Conservation (phyloP, 2,113 vertebrate species). For the Chaenogobius annularis region DNA sequence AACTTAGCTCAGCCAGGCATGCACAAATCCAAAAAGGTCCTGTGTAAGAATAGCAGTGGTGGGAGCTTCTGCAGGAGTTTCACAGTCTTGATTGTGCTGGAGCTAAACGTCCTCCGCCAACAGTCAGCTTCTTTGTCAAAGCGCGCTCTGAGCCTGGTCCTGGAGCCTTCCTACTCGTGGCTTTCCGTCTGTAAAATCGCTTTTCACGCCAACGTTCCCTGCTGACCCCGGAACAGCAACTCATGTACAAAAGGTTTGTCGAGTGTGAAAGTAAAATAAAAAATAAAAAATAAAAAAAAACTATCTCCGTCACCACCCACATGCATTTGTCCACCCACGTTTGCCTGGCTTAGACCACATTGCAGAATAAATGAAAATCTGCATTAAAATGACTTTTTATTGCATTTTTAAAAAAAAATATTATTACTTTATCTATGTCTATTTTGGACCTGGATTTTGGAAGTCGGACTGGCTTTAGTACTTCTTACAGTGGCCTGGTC, state of each 20-base stretch:
- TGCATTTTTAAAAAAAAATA: no score
- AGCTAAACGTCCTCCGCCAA: background rate
- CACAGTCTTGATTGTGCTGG: background rate
- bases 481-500: no score
- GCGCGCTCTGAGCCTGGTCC: background rate
- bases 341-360: background rate
- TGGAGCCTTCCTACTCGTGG: conserved; percentile 25
- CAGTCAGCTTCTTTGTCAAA: background rate
- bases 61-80: conserved; percentile 5
- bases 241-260: conserved; percentile 38
- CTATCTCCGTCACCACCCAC: conserved; percentile 53
- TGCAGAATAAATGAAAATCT: background rate
- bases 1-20: background rate
- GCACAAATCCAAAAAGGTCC: background rate
- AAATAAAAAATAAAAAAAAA: no score
- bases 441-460: no score
- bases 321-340: background rate
- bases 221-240: conserved; percentile 34
- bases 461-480: no score
- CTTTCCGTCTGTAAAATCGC: conserved; percentile 24
- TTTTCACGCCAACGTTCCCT: conserved; percentile 42
- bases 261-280: conserved; percentile 34
- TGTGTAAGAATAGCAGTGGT: background rate
- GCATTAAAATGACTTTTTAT: background rate
- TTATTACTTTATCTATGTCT: no score